Conservation (phyloP, 2,888 invertebrate species). For the Thera obeliscata region DNA sequence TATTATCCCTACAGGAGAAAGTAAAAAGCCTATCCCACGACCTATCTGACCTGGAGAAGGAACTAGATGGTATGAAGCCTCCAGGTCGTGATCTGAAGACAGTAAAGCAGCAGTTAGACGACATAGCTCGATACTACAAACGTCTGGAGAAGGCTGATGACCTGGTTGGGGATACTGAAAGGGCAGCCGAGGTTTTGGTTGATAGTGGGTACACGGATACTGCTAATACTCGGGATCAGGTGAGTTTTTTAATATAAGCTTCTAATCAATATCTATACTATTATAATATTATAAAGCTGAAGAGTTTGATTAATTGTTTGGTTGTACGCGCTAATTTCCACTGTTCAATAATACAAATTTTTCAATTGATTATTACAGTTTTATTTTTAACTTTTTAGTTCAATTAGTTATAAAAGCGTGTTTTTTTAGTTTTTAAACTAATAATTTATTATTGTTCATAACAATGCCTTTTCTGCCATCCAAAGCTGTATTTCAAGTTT, state of each 20-base stretch:
- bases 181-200: conserved; percentile 90
- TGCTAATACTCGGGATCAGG: conserved; percentile 92
- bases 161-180: conserved; percentile 87
- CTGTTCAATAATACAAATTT: too few species aligned
- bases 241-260: conserved; percentile 40
- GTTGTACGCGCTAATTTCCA: too few species aligned
- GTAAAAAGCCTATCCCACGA: conserved; percentile 91
- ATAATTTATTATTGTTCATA: too few species aligned
- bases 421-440: too few species aligned
- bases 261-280: too few species aligned
- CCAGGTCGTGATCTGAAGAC: conserved; percentile 94
- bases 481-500: too few species aligned
- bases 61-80: conserved; percentile 93
- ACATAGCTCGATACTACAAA: conserved; percentile 87
- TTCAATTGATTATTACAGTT: too few species aligned
- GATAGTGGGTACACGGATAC: conserved; percentile 94
- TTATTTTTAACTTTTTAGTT: too few species aligned
- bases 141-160: conserved; percentile 88
- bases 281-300: too few species aligned
- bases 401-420: too few species aligned
- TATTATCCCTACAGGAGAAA: conserved; percentile 84
- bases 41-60: conserved; percentile 91
- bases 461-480: too few species aligned
- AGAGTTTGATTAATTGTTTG: too few species aligned
- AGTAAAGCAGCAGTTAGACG: conserved; percentile 92